A percentile compares a stretch with the other conserved stretches of the same genome.
Conservation (phyloP, 1,140 invertebrate species). For the Zaprionus nigranus region DNA sequence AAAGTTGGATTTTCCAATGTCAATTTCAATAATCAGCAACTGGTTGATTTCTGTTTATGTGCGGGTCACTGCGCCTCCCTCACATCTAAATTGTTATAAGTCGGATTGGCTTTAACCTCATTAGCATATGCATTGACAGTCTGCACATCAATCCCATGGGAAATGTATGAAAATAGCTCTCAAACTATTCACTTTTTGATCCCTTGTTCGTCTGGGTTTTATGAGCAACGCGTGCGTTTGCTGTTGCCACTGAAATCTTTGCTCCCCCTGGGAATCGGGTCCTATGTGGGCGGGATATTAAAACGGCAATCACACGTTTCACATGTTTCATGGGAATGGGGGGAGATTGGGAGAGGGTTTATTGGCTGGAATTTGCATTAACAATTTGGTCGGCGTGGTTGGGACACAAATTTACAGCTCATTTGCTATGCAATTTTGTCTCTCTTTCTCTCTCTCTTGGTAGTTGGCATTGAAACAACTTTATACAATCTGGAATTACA, state of each 20-base stretch:
- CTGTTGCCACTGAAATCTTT: constrained; percentile 30
- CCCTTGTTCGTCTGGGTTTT: constrained; percentile 48
- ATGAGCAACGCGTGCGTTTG: constrained; percentile 46
- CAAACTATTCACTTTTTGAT: constrained; percentile 40
- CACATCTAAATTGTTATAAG: not conserved
- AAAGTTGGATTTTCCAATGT: not conserved
- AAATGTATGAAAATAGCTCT: constrained; percentile 2
- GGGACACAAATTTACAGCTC: constrained; percentile 51
- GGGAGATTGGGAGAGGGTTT: constrained; percentile 1
- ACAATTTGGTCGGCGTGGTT: constrained; percentile 42
- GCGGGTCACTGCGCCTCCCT: not conserved
- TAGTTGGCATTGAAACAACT: constrained; percentile 15
- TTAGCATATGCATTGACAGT: constrained; percentile 26
- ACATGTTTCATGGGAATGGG: constrained; percentile 31
- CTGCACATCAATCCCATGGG: constrained; percentile 10
- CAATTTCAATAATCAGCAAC: not conserved
- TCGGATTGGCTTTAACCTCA: constrained; percentile 29
- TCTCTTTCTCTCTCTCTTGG: not conserved
- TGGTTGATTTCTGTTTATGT: not conserved
- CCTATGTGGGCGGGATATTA: constrained; percentile 49
- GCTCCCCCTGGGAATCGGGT: not conserved
- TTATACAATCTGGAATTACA: constrained; percentile 18
- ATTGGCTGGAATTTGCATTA: constrained; percentile 42
- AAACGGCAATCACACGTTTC: constrained; percentile 48
- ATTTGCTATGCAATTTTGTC: constrained; percentile 46